Conservation (phyloP, 2,888 invertebrate species). For the Autographa gamma region DNA sequence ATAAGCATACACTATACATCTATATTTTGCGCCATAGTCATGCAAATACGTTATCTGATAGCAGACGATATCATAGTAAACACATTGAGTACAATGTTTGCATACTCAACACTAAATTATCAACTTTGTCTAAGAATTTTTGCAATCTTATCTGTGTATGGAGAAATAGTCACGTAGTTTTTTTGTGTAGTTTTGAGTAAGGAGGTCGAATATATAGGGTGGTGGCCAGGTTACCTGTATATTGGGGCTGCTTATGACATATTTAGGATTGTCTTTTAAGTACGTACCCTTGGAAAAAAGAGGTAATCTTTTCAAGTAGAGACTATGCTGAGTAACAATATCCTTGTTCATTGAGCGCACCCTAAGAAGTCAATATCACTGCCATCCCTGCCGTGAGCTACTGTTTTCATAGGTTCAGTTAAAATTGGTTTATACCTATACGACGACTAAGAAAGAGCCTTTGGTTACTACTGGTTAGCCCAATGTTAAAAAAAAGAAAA, state of each 20-base stretch:
- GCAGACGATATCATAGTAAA: conserved; percentile 30
- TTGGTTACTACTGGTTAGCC: too few relatives aligned
- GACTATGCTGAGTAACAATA: too few relatives aligned
- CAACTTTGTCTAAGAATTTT: conserved; percentile 49
- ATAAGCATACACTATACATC: background rate
- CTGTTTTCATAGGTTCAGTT: too few relatives aligned
- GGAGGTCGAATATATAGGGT: conserved; percentile 15
- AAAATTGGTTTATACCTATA: too few relatives aligned
- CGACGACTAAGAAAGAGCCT: too few relatives aligned
- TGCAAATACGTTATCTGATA: conserved; percentile 38
- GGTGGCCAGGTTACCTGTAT: background rate
- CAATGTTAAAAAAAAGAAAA: background rate
- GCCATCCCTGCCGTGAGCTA: too few relatives aligned
- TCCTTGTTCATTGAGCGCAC: too few relatives aligned
- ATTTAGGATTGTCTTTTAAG: too few relatives aligned
- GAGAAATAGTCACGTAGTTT: conserved; percentile 48
- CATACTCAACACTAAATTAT: conserved; percentile 21
- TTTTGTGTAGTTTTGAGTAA: conserved; percentile 21
- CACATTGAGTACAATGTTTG: conserved; percentile 34
- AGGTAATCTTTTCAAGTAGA: too few relatives aligned
- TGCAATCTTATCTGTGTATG: conserved; percentile 39
- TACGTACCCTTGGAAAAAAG: too few relatives aligned
- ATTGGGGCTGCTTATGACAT: too few relatives aligned
- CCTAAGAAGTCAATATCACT: too few relatives aligned
- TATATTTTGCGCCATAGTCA: background rate